Base-by-base conservation (phyloP, 2,113 vertebrate species). In the Dasyornis broadbenti region DNA sequence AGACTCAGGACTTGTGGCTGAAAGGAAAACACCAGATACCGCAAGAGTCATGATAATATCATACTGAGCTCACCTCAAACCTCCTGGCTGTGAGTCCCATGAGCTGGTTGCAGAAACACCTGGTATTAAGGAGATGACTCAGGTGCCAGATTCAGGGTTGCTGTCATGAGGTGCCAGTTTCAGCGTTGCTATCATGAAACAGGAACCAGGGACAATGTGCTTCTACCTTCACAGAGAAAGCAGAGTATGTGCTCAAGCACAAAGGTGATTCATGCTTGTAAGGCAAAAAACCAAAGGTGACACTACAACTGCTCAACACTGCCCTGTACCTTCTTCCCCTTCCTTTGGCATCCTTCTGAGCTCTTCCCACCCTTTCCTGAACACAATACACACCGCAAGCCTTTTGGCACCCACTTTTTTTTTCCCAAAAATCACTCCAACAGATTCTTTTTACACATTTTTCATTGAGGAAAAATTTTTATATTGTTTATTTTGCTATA, bases 181-280 rank as follows among this genome's bases (percentile, higher is more conserved):
- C 23, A 45, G 16, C 14, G 18, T 24, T 66, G 21, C 13, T 82
- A 5, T 26, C 22, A 61, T 4, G 35, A 56, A 86, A 33, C 10
- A 39, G 31, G 50, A 40, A 66, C 8, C 0, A 4, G 9, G 22
- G 20, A 42, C n/a, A 57, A 20, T 27, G 22, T 17, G n/a, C 3
- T 66, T 86, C 28, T 63, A 16, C 7, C 1, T 4, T 39, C 35
- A 56, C 24, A 54, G 37, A 33, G 9, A 30, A 0, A 31, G 20
- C 0, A 27, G 9, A 22, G 17, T 24, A 42, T 0, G 0, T 75
- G 64, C 10, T 71, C 11, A 52, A 37, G 17, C 13, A 49, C 14
- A 35, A 57, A 73, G 19, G 5, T 35, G 8, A 9, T 70, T 81
- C 27, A 47, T 6, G 11, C 16, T 75, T 56, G 3, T 15, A 71